These are phyloP conservation scores for Trichomycterus rosablanca DNA, from an alignment of 2,113 vertebrate species.

Conservation along the genomic window DNA sequence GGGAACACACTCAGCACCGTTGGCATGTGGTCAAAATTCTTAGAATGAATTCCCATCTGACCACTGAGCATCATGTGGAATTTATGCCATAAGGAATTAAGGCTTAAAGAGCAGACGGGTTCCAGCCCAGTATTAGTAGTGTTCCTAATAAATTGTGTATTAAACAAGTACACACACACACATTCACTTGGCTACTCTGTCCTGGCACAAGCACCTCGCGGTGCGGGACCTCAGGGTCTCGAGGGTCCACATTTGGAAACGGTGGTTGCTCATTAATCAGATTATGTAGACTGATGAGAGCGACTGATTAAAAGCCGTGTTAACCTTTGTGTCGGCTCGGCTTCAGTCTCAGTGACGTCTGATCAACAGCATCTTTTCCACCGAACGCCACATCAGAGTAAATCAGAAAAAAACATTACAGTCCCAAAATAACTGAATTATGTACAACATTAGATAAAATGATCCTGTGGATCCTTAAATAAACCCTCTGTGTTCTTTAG, in stretches of 20 bases:
- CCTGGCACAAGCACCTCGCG: not conserved
- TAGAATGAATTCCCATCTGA: too few species aligned
- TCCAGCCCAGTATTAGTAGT: too few species aligned
- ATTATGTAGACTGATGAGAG: conserved; percentile 15
- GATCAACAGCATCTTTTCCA: conserved; percentile 10
- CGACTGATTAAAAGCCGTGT: conserved; percentile 38
- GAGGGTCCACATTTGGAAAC: conserved; percentile 33
- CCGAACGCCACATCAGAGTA: not conserved
- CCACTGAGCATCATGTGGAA: too few species aligned
- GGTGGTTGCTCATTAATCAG: conserved; percentile 35
- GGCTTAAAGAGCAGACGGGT: too few species aligned
- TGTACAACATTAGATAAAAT: too few species aligned
- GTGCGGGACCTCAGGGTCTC: conserved; percentile 13
- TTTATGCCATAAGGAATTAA: too few species aligned
- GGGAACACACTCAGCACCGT: too few species aligned
- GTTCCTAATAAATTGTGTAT: not conserved
- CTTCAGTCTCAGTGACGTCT: conserved; percentile 22
- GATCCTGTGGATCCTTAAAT: too few species aligned
- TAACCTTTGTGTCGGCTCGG: conserved; percentile 36
- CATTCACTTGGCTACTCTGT: too few species aligned
- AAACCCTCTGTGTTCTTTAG: too few species aligned
- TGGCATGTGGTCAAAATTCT: too few species aligned
- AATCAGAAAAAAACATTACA: not conserved
- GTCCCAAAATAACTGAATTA: too few species aligned
- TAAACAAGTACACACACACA: conserved; percentile 1